Percentiles rank a stretch among this genome's conserved stretches.
These are phyloP conservation scores for Zhuqinia jingwanae DNA, from an alignment of 2,888 invertebrate species.

Conservation along the genomic window DNA sequence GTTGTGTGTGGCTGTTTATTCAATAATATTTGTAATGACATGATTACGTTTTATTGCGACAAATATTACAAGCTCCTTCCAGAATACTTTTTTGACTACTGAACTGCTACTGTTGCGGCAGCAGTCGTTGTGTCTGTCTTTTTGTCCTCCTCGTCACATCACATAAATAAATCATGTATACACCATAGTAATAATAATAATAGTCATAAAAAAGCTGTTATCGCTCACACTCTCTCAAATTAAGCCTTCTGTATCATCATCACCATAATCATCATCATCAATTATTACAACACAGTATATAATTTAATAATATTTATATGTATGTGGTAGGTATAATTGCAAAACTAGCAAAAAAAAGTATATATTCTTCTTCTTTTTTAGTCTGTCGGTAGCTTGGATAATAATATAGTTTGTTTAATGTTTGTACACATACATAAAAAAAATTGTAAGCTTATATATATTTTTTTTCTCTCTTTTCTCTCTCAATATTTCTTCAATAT, in stretches of 20 bases:
- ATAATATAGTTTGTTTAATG: no score
- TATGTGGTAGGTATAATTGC: no score
- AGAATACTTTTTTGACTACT: slow-evolving; percentile 25
- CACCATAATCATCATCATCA: no score
- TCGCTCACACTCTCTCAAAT: neutral
- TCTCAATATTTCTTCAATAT: no score
- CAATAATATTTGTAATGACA: slow-evolving; percentile 51
- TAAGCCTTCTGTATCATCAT: neutral
- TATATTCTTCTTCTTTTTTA: no score
- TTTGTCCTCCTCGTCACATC: slow-evolving; percentile 51
- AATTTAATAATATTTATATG: no score
- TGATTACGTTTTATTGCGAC: slow-evolving; percentile 46
- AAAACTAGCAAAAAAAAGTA: no score
- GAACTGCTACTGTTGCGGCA: slow-evolving; percentile 44
- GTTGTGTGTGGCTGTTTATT: neutral
- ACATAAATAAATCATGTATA: slow-evolving; percentile 18
- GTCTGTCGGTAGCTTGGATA: no score
- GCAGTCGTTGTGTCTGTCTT: slow-evolving; percentile 41
- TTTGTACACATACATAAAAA: no score
- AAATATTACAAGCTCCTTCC: slow-evolving; percentile 45
- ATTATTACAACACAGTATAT: no score
- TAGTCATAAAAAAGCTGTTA: slow-evolving; percentile 13
- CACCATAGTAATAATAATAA: slow-evolving; percentile 10
- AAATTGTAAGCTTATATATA: no score
- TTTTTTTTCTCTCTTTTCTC: no score